phyloP scores from a whole-genome alignment of 2,797 vertebrate species.

The Petrocephalus sullivani region DNA sequence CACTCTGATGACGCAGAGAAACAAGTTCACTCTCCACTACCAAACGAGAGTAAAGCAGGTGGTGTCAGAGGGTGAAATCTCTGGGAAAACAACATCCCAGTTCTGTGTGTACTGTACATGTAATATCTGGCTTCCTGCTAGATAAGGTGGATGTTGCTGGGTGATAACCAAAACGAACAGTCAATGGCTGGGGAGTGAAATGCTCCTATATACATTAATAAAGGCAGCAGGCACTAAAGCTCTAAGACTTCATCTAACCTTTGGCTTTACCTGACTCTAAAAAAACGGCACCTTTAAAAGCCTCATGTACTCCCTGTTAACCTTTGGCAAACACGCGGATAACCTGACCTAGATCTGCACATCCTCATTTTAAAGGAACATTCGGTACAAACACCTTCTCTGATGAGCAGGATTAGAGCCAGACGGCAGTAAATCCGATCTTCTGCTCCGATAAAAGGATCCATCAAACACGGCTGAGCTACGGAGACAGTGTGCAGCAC shows the following conservation, averaged over 20 bases:
- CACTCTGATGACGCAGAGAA: neutral
- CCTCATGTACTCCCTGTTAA: neutral
- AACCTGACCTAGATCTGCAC: neutral
- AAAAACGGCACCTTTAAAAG: neutral
- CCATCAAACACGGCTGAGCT: neutral
- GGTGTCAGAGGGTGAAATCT: neutral
- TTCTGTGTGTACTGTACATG: neutral
- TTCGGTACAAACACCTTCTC: neutral
- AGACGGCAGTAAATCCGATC: neutral
- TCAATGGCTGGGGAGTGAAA: neutral
- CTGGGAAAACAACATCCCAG: neutral
- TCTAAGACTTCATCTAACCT: neutral
- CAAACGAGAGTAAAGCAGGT: neutral
- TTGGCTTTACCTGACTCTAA: neutral
- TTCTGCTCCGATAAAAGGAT: neutral
- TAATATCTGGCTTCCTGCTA: neutral
- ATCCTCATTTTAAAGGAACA: neutral
- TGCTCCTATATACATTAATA: neutral
- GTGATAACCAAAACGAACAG: neutral
- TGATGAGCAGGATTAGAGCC: neutral
- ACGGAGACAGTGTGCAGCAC: neutral
- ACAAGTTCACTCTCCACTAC: neutral
- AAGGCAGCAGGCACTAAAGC: neutral
- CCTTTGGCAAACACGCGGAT: neutral
- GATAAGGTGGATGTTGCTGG: neutral